Base-by-base conservation (phyloP, 2,888 invertebrate genomes). In the Chrysotoxum bicinctum region DNA sequence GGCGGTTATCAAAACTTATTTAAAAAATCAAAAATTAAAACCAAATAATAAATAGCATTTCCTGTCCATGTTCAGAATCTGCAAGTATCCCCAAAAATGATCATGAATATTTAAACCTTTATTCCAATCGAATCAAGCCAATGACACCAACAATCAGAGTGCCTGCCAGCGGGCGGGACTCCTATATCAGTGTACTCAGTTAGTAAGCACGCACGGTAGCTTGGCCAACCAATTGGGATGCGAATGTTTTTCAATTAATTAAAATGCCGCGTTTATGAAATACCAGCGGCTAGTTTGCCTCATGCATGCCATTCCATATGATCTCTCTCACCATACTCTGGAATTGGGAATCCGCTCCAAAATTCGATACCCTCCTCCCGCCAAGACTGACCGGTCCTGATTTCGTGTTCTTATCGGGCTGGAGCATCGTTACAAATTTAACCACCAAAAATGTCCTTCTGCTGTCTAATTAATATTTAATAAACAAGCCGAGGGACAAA, bases 381-480 rank as follows among this genome's bases (percentile, higher is more conserved):
- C n/a, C 32, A n/a, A 32, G 35, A 40, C 14, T 56, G 32, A 58
- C 45, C 35, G 37, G 23, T 50, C 43, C 30, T 8, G 21, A 68
- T 48, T 45, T 35, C 52, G 58, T 68, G 45, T 58, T 69, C 76
- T 80, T 85, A 85, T 85, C 85, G 54, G 54, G 14, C 66, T 37
- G n/a, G 35, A 40, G 66, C 85, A 76, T 85, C 77, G 85, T 85
- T 85, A 85, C 85, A 85, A 80, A 85, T 85, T 85, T 85, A 85
- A 85, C 85, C 80, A 81, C 85, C 85, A 69, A 69, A 81, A 85
- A 85, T 85, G 84, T 85, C 75, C 79, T 64, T 76, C 76, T 72
- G 54, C 73, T 77, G 80, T 81, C 81, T 85, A 85, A 85, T 85
- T 85, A 85, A 85, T 85, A 85, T 85, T 85, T 85, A 85, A 85